Evolutionary conservation across 1,140 invertebrate genomes (phyloP), one percentile per base, ranked within the genome.

Genomic region (Aphaenogaster floridana): DNA sequence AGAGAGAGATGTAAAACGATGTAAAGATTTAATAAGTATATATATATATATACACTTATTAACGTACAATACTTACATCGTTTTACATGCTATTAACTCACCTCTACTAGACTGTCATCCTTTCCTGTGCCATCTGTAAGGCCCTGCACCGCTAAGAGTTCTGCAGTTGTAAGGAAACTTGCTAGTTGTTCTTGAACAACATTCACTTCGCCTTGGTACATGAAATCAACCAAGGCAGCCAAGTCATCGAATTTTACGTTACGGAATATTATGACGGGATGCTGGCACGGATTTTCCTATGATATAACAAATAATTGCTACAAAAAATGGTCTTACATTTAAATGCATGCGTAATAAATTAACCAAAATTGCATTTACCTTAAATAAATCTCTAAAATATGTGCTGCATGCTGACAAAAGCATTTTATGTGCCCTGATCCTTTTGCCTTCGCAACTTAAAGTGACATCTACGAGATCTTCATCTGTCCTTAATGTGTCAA

Each of bases 401-500:
- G 96, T 97, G 89, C 97, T 98, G 93, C 98, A 98, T 3, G 98
- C 97, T 0, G 97, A 98, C 2, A 98, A 95, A n/a, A 98, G 96
- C 96, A 98, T 97, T 96, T 97, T 98, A 91, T 98, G 98, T 42
- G 98, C 98, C 91, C 97, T 97, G 64, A 98, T 97, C 94, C 97
- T 97, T 78, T 97, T 97, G 80, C 98, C 98, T 93, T 98, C 98
- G 92, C 98, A 98, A 93, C 97, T 98, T 79, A 98, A 95, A 50
- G 98, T 98, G 6, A 98, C 98, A 96, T 98, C 98, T 66, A 98
- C 97, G 80, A 98, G 97, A 94, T 98, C 97, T 94, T 98, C 97
- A 92, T 97, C 97, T 84, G 96, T 96, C 63, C 97, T 95, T 86
- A 98, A 95, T 69, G 97, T 96, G 93, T 98, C 97, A 93, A 98